phyloP scores from a whole-genome alignment of 2,888 invertebrate species.

The Drosophila hamatofila region DNA sequence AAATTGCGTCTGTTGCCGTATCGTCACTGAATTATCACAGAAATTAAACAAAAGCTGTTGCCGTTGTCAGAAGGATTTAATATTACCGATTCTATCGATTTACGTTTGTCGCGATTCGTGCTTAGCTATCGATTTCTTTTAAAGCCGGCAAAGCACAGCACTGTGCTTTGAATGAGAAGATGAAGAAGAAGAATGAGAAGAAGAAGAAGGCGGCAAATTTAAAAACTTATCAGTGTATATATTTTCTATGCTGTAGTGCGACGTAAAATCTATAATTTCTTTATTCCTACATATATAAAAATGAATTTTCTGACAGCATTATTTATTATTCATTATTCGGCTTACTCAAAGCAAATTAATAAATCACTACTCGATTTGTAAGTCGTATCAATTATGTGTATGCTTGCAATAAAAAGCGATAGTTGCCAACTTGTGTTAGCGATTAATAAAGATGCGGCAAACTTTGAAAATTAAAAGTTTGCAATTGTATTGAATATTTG shows the following conservation, averaged over 20 bases:
- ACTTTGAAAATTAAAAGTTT: not conserved
- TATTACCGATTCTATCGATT: conserved; percentile 27
- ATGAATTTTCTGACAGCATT: not conserved
- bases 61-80: not conserved
- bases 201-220: not conserved
- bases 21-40: conserved; percentile 20
- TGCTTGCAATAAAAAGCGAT: not conserved
- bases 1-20: not conserved
- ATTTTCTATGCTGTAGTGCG: not conserved
- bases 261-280: too few relatives aligned
- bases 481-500: not conserved
- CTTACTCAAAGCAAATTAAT: too few relatives aligned
- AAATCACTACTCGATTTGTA: too few relatives aligned
- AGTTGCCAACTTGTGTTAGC: not conserved
- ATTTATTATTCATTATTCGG: not conserved
- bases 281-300: not conserved
- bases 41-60: conserved; percentile 16
- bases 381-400: not conserved
- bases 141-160: not conserved
- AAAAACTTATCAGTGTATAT: not conserved
- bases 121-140: conserved; percentile 4
- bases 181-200: too few relatives aligned
- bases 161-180: not conserved
- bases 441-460: not conserved
- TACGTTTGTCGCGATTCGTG: not conserved